phyloP scores from a whole-genome alignment of 2,113 vertebrate species.

The Ceyx margarethae region DNA sequence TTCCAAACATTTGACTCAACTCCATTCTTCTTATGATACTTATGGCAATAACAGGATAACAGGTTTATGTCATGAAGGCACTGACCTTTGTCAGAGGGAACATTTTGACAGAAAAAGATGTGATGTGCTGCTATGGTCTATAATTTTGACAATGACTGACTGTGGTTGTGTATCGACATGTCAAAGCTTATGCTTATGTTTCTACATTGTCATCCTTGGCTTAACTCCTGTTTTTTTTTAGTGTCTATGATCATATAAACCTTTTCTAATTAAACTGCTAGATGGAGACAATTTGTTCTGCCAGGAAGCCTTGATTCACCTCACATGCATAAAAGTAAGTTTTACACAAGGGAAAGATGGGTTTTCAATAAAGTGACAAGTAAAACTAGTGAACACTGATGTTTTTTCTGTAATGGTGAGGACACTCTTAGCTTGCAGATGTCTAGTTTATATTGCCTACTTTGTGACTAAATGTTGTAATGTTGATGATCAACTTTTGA shows the following conservation, averaged over 20 bases:
- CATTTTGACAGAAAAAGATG: constrained; percentile 61
- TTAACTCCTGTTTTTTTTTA: constrained; percentile 54
- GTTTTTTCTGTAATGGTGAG: neutral
- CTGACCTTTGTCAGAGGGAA: constrained; percentile 71
- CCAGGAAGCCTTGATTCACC: neutral
- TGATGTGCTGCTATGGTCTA: neutral
- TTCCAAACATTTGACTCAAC: constrained; percentile 42
- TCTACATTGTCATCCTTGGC: constrained; percentile 56
- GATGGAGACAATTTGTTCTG: neutral
- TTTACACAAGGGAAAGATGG: neutral
- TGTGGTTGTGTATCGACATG: neutral
- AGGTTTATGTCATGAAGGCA: constrained; percentile 67
- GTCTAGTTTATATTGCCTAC: neutral
- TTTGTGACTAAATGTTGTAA: neutral
- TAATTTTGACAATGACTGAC: constrained; percentile 70
- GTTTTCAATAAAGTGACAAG: neutral
- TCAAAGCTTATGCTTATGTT: constrained; percentile 10
- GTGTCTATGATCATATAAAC: constrained; percentile 5
- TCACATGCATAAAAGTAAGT: accelerated
- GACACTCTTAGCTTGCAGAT: neutral
- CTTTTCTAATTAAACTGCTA: constrained; percentile 37
- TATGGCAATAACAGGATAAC: constrained; percentile 64
- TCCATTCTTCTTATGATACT: constrained; percentile 56
- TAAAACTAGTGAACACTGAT: neutral
- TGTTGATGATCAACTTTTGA: neutral